A percentile compares a stretch with the other conserved stretches of the same genome.
phyloP scores from a whole-genome alignment of 2,888 invertebrate genomes.

The Hololepta plana region DNA sequence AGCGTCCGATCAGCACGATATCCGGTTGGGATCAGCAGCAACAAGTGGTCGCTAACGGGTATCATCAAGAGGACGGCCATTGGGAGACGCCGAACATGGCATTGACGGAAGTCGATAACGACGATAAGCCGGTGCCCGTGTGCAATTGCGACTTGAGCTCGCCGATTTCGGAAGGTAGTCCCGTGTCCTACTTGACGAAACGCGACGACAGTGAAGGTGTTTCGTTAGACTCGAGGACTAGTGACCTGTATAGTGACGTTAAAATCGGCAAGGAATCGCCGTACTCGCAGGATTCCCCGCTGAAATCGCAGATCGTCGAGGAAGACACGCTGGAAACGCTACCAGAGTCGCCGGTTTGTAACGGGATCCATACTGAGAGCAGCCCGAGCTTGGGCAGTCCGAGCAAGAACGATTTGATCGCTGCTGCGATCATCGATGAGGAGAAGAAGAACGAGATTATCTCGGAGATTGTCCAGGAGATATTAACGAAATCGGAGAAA shows the following conservation, averaged over 20 bases:
- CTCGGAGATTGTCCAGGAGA: conserved; percentile 33
- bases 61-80: conserved; percentile 19
- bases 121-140: no score
- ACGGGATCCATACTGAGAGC: conserved; percentile 25
- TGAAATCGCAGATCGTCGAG: conserved; percentile 20
- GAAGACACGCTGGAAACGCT: conserved; percentile 14
- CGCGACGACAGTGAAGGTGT: conserved; percentile 32
- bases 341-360: conserved; percentile 22
- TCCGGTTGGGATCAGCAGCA: conserved; percentile 84
- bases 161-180: conserved; percentile 31
- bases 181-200: conserved; percentile 27
- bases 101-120: no score
- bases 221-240: conserved; percentile 33
- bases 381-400: conserved; percentile 25
- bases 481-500: conserved; percentile 32
- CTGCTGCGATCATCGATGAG: conserved; percentile 16
- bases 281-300: conserved; percentile 28
- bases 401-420: conserved; percentile 15
- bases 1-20: conserved; percentile 88
- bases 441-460: conserved; percentile 25
- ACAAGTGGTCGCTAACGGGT: conserved; percentile 28
- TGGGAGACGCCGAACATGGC: conserved; percentile 21
- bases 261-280: conserved; percentile 39
- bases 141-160: conserved; percentile 29
- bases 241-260: conserved; percentile 42